Evolutionary conservation across 2,113 vertebrate genomes (phyloP), one percentile per base, ranked within the genome.

Genomic region (Myrmophylax atrothorax): DNA sequence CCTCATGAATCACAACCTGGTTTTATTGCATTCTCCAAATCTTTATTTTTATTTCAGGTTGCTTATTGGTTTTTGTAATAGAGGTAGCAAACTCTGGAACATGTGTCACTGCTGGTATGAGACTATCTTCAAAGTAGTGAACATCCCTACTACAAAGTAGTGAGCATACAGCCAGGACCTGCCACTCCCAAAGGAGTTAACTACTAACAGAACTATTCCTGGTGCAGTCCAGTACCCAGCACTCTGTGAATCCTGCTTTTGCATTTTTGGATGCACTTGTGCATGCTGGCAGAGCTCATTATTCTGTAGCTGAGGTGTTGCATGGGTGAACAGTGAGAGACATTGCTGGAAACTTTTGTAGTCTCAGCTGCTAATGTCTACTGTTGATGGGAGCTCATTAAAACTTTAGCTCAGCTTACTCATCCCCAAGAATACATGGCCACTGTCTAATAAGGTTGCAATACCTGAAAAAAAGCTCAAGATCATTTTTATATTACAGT

Each of bases 201-300:
- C 49, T 66, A 18, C 37, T 44, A 24, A 9, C 55, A 82, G 47
- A 83, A 10, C 7, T 6, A 10, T 35, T 84, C 53, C 26, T 60
- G 49, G 28, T 23, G 16, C 26, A 80, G 33, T 8, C 20, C 0
- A 1, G 44, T 31, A 29, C 40, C 35, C 47, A 40, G 35, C 3
- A 35, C 17, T 44, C 60, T 70, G 22, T 5, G 14, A 79, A 83
- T 79, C 31, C 19, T 49, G 44, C 29, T 26, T 79, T 38, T 55
- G 7, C 18, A 33, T 58, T 79, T 93, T 47, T 38, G 33, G n/a
- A 50, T 53, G 15, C 9, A 20, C 14, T 8, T 58, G 6, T 63
- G 33, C 25, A 14, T 7, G 6, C 17, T 0, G 0, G 10, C 1
- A 11, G 47, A 81, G 31, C 31, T 37, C 37, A 77, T 25, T n/a